A percentile compares a stretch with the other conserved stretches of the same genome.
Conservation (phyloP, 2,888 invertebrate species). For the Ceraclea dissimilis region DNA sequence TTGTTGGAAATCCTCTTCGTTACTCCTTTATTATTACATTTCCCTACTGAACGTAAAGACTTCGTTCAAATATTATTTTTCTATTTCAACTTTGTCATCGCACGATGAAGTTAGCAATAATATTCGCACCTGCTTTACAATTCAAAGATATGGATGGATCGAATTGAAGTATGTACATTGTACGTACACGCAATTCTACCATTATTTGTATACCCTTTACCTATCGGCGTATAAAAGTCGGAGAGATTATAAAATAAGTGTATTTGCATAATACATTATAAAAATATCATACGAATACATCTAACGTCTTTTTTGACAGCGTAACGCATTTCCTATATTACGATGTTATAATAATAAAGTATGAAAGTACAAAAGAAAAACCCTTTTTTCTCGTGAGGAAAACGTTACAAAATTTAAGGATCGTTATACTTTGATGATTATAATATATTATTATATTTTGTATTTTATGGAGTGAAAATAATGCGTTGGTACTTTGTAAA, state of each 20-base stretch:
- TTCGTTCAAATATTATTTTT: not conserved
- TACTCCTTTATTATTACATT: too few species aligned
- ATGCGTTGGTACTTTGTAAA: not conserved
- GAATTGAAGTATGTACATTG: not conserved
- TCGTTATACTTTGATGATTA: not conserved
- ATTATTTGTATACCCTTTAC: too few species aligned
- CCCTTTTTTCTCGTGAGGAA: not conserved
- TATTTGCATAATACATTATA: not conserved
- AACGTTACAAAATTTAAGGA: too few species aligned
- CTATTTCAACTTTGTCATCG: not conserved
- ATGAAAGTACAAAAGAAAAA: not conserved
- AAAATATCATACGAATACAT: not conserved
- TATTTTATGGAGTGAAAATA: slow-evolving; percentile 2
- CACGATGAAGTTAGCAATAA: slow-evolving; percentile 1
- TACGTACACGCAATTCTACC: too few species aligned
- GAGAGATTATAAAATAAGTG: too few species aligned
- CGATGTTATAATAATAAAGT: not conserved
- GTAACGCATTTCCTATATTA: not conserved
- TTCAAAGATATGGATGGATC: not conserved
- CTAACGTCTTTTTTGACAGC: not conserved
- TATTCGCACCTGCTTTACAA: slow-evolving; percentile 9
- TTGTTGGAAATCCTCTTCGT: too few species aligned
- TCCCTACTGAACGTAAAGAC: too few species aligned
- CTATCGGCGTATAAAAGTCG: too few species aligned
- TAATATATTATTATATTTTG: not conserved